Evolutionary conservation across 2,797 vertebrate species (phyloP).

Genomic region (Anguilla megastoma): DNA sequence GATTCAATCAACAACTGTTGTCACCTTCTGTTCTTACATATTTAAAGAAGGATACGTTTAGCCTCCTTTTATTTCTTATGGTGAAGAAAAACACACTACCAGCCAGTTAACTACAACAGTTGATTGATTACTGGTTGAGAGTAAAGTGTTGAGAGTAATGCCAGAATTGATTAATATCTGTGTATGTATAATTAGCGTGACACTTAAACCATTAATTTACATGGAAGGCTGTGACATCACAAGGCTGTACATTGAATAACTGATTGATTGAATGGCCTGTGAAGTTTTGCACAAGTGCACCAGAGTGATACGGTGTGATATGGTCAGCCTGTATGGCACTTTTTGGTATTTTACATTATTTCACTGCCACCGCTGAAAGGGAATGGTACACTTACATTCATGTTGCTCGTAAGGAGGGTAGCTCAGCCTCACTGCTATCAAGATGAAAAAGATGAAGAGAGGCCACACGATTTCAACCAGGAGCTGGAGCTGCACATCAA

Average conservation of each 20-base stretch:
- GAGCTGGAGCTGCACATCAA: conserved; percentile 80
- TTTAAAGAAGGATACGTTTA: background rate
- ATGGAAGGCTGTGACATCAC: background rate
- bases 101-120: background rate
- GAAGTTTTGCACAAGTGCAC: background rate
- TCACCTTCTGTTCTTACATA: background rate
- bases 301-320: background rate
- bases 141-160: background rate
- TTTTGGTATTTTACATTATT: background rate
- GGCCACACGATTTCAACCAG: conserved; percentile 93
- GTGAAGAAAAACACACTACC: background rate
- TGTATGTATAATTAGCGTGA: background rate
- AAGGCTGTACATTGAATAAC: background rate
- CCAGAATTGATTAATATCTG: background rate
- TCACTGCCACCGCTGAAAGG: background rate
- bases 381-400: conserved; percentile 85
- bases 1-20: background rate
- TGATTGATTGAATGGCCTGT: background rate
- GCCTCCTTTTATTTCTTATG: background rate
- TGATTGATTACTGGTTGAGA: background rate
- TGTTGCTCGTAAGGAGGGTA: conserved; percentile 97
- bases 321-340: background rate
- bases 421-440: conserved; percentile 88
- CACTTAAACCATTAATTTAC: background rate
- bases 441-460: conserved; percentile 95